These are phyloP conservation scores for Etia nguti DNA, from an alignment of 2,113 vertebrate species.

Conservation along the genomic window DNA sequence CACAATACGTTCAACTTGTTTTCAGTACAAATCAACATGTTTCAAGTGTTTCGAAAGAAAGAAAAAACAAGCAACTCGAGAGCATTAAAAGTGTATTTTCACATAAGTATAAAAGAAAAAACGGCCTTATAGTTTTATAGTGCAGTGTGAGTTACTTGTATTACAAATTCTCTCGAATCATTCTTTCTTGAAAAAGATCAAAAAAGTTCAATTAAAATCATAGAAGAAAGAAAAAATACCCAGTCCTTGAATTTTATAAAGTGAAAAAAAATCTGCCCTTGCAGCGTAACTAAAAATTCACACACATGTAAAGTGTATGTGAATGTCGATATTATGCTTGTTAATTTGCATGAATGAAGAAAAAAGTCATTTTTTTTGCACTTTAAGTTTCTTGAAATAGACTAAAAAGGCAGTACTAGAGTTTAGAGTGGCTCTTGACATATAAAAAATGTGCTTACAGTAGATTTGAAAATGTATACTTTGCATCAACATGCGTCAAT, in stretches of 20 bases:
- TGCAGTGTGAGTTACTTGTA: not conserved
- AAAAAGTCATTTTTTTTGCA: not conserved
- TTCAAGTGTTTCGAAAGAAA: not conserved
- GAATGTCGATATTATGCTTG: not conserved
- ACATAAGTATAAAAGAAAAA: not conserved
- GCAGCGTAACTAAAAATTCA: not conserved
- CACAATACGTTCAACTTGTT: not conserved
- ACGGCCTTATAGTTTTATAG: not conserved
- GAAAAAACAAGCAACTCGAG: not conserved
- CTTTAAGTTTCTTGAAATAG: not conserved
- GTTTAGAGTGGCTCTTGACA: not conserved
- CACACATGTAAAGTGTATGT: not conserved
- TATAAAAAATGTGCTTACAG: not conserved
- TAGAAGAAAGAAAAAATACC: not conserved
- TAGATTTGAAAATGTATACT: not conserved
- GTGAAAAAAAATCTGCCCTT: not conserved
- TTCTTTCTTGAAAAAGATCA: not conserved
- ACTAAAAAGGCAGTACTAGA: not conserved
- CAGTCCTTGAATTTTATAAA: not conserved
- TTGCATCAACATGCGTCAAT: not conserved
- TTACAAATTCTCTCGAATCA: not conserved
- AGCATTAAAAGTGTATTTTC: not conserved
- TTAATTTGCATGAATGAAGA: not conserved
- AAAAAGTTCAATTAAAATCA: not conserved
- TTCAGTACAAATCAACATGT: not conserved